Evolutionary conservation across 2,888 invertebrate genomes (phyloP).

Genomic region (Strigamia transsilvanica): DNA sequence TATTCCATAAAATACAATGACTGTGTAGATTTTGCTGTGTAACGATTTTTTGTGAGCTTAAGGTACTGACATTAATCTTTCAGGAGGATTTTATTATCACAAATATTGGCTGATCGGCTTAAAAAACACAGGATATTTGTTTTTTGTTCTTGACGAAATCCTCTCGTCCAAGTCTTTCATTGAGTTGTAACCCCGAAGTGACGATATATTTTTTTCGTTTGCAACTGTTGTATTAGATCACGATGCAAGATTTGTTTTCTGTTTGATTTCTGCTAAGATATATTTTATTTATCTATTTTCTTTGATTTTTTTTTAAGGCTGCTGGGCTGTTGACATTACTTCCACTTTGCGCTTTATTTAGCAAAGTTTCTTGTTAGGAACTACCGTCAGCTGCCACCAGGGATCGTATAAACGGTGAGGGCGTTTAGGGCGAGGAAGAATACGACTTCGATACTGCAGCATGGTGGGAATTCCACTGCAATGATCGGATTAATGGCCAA

Average conservation of each 20-base stretch:
- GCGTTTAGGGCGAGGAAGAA: conserved; percentile 14
- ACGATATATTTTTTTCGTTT: background rate
- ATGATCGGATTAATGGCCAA: conserved; percentile 49
- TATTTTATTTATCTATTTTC: background rate
- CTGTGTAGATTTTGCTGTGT: too few relatives aligned
- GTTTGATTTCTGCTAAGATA: background rate
- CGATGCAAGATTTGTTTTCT: background rate
- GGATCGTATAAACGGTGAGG: conserved; percentile 37
- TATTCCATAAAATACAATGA: too few relatives aligned
- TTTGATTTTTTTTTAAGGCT: background rate
- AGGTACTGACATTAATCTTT: background rate
- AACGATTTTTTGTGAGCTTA: background rate
- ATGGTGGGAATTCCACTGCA: conserved; percentile 45
- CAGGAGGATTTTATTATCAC: conserved; percentile 5
- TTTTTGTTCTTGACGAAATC: background rate
- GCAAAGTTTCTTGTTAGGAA: conserved; percentile 41
- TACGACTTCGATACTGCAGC: conserved; percentile 6
- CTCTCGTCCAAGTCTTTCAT: background rate
- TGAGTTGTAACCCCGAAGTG: background rate
- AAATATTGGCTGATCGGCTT: background rate
- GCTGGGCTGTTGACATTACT: conserved; percentile 17
- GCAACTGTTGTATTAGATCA: too few relatives aligned
- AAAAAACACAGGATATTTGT: conserved; percentile 20
- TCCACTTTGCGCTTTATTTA: conserved; percentile 4
- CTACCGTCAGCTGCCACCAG: conserved; percentile 43